Base-by-base conservation (phyloP, 2,888 invertebrate genomes). In the Drosophila ochracea region DNA sequence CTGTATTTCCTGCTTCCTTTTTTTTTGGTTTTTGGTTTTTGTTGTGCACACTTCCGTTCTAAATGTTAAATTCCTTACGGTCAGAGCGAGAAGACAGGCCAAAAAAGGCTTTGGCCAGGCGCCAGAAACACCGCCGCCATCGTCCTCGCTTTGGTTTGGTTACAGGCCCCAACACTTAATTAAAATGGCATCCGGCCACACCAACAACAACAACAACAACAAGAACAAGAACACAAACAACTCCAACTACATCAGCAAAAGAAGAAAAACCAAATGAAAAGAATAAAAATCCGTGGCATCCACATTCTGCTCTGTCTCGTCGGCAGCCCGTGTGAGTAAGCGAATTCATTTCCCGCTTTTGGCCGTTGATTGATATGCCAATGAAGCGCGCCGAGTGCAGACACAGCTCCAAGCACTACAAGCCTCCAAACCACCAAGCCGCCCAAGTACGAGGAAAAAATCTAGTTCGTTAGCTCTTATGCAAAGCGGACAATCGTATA, bases 331-430 rank as follows among this genome's bases (percentile, higher is more conserved):
- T 86, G 87, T 86, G 87, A 86, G 84, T 78, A 81, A 88, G 83
- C 81, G 81, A 85, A 85, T 85, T 88, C 85, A 88, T 85, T 84
- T 88, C 83, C 88, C 82, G 83, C 79, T 88, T 83, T 84, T 72
- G 77, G 73, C 77, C 83, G 83, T 85, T 85, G 85, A 85, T 85
- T 85, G 85, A 85, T 85, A 85, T 85, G 85, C 85, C 85, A 85
- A 88, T 83, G 85, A 82, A 85, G 85, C 82, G 76, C 43, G 63
- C 79, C 75, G 71, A 78, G 65, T 75, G 75, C 78, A 78, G 78
- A 75, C 75, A 71, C 62, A 76, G 68, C 62, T 37, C 43, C 39
- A 68, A 73, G 41, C 41, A 41, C 2, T 41, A 47, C 25, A 47
- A 47, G 60, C 61, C 50, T 58, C 43, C 63, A 47, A 52, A 28